Conservation (phyloP, 2,888 invertebrate genomes). For the Conomelus anceps region DNA sequence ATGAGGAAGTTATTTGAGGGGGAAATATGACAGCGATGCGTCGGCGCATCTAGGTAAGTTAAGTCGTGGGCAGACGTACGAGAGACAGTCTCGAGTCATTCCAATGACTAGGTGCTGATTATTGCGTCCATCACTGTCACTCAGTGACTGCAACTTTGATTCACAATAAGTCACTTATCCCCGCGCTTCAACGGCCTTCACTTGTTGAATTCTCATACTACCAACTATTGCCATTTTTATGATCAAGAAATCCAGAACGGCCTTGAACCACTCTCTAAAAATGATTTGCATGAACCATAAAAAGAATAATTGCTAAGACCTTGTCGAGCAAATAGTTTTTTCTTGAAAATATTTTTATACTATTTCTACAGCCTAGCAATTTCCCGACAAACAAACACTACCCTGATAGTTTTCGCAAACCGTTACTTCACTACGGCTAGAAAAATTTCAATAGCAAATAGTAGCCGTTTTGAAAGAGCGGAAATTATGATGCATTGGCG, state of each 20-base stretch:
- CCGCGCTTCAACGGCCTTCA: background rate
- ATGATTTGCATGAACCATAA: conserved; percentile 12
- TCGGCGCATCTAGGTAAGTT: background rate
- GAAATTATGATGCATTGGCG: background rate
- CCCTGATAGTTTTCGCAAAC: background rate
- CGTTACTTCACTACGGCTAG: background rate
- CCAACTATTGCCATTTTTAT: background rate
- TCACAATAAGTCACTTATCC: background rate
- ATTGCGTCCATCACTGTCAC: background rate
- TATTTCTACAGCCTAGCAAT: background rate
- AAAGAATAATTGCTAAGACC: conserved; percentile 11
- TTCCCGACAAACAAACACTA: background rate
- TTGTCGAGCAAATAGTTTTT: conserved; percentile 1
- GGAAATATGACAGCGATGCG: background rate
- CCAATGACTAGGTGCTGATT: background rate
- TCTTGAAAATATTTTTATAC: background rate
- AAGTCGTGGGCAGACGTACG: background rate
- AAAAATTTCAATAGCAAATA: background rate
- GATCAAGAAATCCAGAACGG: background rate
- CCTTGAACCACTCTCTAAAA: conserved; percentile 13
- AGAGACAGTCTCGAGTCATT: background rate
- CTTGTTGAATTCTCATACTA: background rate
- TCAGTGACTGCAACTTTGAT: background rate
- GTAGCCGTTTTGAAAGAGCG: background rate
- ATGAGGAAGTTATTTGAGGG: background rate